phyloP scores from a whole-genome alignment of 2,797 vertebrate genomes.

The Anguilla megastoma region DNA sequence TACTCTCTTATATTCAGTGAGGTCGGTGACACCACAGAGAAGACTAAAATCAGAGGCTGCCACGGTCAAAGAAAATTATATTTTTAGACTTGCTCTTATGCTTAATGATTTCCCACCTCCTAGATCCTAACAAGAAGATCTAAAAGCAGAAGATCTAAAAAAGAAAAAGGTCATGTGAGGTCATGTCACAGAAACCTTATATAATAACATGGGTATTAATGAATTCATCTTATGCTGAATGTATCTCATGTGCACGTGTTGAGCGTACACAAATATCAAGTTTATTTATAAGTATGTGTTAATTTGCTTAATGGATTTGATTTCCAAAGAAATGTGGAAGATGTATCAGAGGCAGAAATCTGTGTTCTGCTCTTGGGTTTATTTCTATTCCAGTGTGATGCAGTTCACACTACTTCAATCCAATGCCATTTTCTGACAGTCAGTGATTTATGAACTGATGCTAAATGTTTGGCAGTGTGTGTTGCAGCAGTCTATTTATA shows the following conservation, averaged over 20 bases:
- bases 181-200: neutral
- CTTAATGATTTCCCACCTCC: neutral
- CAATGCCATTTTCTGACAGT: conserved; percentile 25
- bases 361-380: conserved; percentile 24
- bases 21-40: neutral
- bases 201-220: neutral
- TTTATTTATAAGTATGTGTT: neutral
- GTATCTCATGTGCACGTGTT: neutral
- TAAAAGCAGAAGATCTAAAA: neutral
- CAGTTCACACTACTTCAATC: conserved; percentile 34
- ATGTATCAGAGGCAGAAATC: conserved; percentile 21
- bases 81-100: neutral
- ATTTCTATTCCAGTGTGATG: conserved; percentile 1
- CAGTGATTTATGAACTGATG: conserved; percentile 33
- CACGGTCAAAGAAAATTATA: neutral
- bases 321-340: neutral
- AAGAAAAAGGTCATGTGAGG: neutral
- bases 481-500: conserved; percentile 32
- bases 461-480: conserved; percentile 30
- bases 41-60: neutral
- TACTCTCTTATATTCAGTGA: neutral
- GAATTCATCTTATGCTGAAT: neutral
- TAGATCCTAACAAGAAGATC: neutral
- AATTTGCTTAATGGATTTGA: conserved; percentile 18
- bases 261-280: neutral